Percentiles rank a stretch among this genome's conserved stretches.
Evolutionary conservation across 1,140 invertebrate genomes (phyloP).

Genomic region (Diabrotica undecimpunctata): DNA sequence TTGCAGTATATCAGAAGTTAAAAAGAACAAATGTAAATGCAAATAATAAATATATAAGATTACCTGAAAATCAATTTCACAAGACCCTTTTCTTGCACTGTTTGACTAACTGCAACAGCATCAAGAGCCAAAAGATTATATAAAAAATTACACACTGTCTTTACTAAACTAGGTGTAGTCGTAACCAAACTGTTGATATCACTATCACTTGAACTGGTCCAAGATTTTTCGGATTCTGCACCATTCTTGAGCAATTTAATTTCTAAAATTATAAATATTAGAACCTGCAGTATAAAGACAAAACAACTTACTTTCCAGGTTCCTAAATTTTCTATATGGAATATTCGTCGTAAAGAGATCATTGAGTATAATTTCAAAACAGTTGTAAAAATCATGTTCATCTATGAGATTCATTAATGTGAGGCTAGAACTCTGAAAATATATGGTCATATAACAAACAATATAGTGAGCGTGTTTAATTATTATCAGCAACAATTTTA

Average conservation of each 20-base stretch:
- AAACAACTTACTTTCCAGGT: constrained; percentile 1
- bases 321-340: constrained; percentile 1
- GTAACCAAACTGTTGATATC: constrained; percentile 8
- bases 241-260: constrained; percentile 4
- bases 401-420: constrained; percentile 18
- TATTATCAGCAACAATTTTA: neutral
- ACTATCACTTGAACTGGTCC: constrained; percentile 9
- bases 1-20: too few relatives aligned
- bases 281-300: neutral
- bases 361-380: constrained; percentile 21
- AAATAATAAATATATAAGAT: too few relatives aligned
- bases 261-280: constrained; percentile 3
- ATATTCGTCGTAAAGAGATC: constrained; percentile 23
- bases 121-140: constrained; percentile 49
- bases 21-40: too few relatives aligned
- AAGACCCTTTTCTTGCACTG: constrained; percentile 31
- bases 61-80: constrained; percentile 35
- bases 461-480: neutral
- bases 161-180: constrained; percentile 51
- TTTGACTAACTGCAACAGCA: constrained; percentile 29
- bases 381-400: constrained; percentile 26
- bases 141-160: constrained; percentile 47
- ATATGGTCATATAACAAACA: neutral
- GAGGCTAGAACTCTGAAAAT: constrained; percentile 19
- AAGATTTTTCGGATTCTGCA: constrained; percentile 7